Base-by-base conservation (phyloP, 2,797 vertebrate genomes). In the Siniperca obscura region DNA sequence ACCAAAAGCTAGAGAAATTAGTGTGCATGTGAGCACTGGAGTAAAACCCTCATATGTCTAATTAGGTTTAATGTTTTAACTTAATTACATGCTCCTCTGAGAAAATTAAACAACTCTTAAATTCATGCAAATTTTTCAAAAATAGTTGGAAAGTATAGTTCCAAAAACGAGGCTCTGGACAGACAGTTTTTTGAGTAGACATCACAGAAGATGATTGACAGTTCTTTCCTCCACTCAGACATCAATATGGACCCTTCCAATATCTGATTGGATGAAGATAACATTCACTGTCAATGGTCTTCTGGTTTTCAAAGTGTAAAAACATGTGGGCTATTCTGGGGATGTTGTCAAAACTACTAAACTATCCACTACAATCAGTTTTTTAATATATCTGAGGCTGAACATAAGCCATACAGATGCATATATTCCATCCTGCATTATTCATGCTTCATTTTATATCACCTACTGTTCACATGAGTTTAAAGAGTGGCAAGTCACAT, bases 21-120 rank as follows among this genome's bases (percentile, higher is more conserved):
- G 79, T 71, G 72, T 12, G 8, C 12, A 30, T 66, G 38, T 66
- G 10, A 70, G 34, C 17, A 52, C 16, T 60, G 34, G 16, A 40
- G 53, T 21, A 8, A 68, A 72, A 27, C 12, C 8, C 1, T 36
- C 12, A 55, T 34, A 70, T 0, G 3, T 62, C 40, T 55, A 44
- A 78, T 78, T 57, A 34, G 12, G 40, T 56, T 67, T 50, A 40
- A 55, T 30, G n/a, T 68, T 71, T 82, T 57, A 21, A 55, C 34
- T 44, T 69, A 64, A 57, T 75, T 81, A 22, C n/a, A 40, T 36
- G 55, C 25, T 59, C 44, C 27, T 69, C 44, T 11, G 38, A 59
- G 53, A 57, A 75, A 72, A 62, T 30, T 16, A 66, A 68, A 38
- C 9, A 19, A 66, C 25, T 21, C 19, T 38, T 77, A 30, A 52